Evolutionary conservation across 1,140 invertebrate species (phyloP).

Genomic region (Drosophila simulans): DNA sequence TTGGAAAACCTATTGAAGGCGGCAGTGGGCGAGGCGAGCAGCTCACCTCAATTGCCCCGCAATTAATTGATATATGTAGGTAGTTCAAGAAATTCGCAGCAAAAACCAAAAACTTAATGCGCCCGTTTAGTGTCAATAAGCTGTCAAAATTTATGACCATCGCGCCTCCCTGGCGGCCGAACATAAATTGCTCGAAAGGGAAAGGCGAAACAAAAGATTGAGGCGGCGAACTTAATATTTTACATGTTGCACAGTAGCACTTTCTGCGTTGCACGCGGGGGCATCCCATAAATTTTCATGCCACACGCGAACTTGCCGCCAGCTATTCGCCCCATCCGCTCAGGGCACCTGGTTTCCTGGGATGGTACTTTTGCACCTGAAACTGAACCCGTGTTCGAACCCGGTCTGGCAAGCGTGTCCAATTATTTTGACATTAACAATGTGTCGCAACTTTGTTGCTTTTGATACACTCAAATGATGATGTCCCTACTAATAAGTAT

Average conservation of each 20-base stretch:
- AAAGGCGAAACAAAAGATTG: conserved; percentile 52
- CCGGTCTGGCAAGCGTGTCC: conserved; percentile 74
- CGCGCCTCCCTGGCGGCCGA: conserved; percentile 48
- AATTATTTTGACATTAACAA: conserved; percentile 84
- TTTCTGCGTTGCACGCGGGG: conserved; percentile 44
- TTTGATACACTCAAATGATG: conserved; percentile 28
- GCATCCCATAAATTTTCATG: conserved; percentile 75
- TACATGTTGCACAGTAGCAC: conserved; percentile 51
- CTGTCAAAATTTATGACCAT: conserved; percentile 72
- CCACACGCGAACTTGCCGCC: conserved; percentile 68
- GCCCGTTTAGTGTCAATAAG: conserved; percentile 74
- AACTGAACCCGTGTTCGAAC: conserved; percentile 8
- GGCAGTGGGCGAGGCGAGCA: conserved; percentile 22
- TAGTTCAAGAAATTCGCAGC: conserved; percentile 15
- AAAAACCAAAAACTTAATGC: conserved; percentile 3
- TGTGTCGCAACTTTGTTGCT: conserved; percentile 63
- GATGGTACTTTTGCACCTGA: conserved; percentile 29
- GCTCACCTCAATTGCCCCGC: conserved; percentile 30
- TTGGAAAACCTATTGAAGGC: conserved; percentile 13
- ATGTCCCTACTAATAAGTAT: neutral
- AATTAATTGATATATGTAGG: conserved; percentile 31
- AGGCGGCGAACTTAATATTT: conserved; percentile 59
- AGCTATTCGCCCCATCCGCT: conserved; percentile 26
- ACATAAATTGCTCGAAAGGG: conserved; percentile 15
- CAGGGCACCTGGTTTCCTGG: conserved; percentile 29